Evolutionary conservation across 2,888 invertebrate genomes (phyloP).

Genomic region (Pollenia labialis): DNA sequence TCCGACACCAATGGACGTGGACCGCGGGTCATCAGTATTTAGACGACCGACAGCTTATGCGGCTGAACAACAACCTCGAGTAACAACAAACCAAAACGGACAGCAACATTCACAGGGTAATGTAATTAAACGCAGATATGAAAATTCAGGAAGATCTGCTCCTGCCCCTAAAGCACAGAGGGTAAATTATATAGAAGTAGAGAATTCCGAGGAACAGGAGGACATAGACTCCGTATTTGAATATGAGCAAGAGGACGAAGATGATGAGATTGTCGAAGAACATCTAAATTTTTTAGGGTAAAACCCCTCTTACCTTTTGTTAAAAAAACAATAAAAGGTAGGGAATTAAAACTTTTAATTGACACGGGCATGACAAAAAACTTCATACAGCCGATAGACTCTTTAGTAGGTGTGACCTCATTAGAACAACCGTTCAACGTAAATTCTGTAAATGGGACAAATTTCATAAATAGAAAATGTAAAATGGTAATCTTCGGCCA

Average conservation of each 20-base stretch:
- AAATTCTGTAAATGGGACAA: constrained; percentile 57
- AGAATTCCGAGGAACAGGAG: no score
- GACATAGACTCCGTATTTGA: no score
- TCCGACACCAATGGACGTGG: no score
- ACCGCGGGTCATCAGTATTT: no score
- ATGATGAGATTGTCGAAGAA: constrained; percentile 5
- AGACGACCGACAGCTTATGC: no score
- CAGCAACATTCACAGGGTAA: no score
- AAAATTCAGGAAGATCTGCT: no score
- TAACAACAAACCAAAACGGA: no score
- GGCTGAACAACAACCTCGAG: no score
- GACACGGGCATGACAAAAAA: constrained; percentile 69
- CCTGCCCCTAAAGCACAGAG: no score
- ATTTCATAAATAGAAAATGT: constrained; percentile 40
- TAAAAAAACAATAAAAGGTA: constrained; percentile 55
- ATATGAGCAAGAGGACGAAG: neutral
- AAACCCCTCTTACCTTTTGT: constrained; percentile 56
- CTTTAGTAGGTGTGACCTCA: neutral
- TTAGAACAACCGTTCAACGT: constrained; percentile 42
- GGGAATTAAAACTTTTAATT: constrained; percentile 54
- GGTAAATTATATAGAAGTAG: no score
- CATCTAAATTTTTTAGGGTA: constrained; percentile 67
- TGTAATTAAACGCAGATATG: no score
- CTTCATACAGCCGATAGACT: constrained; percentile 53
- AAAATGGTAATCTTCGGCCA: constrained; percentile 58